Conservation (phyloP, 2,113 vertebrate genomes). For the Nothoprocta pentlandii region DNA sequence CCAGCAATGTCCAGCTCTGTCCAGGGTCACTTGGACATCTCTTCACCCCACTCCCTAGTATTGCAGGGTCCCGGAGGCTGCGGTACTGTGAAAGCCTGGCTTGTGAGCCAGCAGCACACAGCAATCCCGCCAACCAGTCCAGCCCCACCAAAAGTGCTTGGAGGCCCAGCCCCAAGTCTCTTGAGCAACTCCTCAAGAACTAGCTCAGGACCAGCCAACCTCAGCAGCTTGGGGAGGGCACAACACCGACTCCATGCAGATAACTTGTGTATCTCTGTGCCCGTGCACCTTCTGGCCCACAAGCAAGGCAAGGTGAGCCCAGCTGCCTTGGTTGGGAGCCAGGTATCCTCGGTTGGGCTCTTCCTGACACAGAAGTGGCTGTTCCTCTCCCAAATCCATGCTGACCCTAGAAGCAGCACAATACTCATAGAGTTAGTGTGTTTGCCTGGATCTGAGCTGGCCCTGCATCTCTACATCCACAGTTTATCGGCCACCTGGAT, state of each 20-base stretch:
- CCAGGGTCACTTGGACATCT: not conserved
- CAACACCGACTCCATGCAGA: not conserved
- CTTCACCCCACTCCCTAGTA: not conserved
- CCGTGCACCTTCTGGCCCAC: not conserved
- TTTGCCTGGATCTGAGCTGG: not conserved
- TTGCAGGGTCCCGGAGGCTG: not conserved
- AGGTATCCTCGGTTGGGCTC: not conserved
- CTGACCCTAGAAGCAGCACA: not conserved
- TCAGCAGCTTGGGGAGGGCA: not conserved
- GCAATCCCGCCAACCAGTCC: not conserved
- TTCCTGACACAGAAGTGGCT: not conserved
- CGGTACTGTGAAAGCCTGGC: not conserved
- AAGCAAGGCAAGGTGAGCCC: not conserved
- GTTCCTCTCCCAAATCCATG: not conserved
- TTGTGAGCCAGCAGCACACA: not conserved
- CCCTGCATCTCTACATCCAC: not conserved
- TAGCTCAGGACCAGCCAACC: not conserved
- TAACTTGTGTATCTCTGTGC: not conserved
- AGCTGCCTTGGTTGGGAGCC: rapidly evolving
- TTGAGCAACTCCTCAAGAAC: not conserved
- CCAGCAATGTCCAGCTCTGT: not conserved
- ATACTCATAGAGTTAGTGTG: not conserved
- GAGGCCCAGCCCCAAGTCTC: rapidly evolving
- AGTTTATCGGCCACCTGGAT: constrained; percentile 29
- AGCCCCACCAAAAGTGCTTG: not conserved